Evolutionary conservation across 1,140 invertebrate species (phyloP), one percentile per base, ranked within the genome.

Genomic region (Rhopalosiphum padi): DNA sequence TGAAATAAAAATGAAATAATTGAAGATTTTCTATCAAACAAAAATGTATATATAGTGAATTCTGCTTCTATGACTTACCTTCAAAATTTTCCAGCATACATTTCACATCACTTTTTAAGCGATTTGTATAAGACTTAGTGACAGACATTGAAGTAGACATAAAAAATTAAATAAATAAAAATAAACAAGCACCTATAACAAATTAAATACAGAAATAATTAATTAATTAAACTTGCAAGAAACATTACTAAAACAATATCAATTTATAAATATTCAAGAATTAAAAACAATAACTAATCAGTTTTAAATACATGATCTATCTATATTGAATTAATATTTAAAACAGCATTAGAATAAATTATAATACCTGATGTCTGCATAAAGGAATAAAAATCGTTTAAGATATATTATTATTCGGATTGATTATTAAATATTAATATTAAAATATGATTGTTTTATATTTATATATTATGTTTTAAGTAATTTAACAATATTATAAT

Each of bases 71-170:
- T 85, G 15, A 25, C 1, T 89, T 96, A 98, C 98, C 98, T 97
- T 98, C 97, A 96, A 99, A 99, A 95, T 99, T 99, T 95, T 99
- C 98, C 55, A 99, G 95, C 98, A 99, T 99, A 91, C 98, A 98
- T 95, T 98, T 98, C 0, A 99, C 97, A 96, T 99, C 98, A 95
- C 99, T 98, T 96, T 99, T 99, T 25, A 99, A 95, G 92, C 98
- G 96, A 25, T 98, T 98, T 87, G 98, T 98, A 95, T 99, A 99
- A 0, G 98, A 98, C 96, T 99, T 99, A 2, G 91, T 93, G 23
- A 93, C 91, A 41, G 77, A 85, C 91, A 93, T 93, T 37, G 91
- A 55, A 53, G 82, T 55, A 30, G 91, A 86, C 91, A 93, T 93
- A 35, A 35, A 43, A 55, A 41, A 41, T 37, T 35, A 91, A 83